Percentiles rank a stretch among this genome's conserved stretches.
Evolutionary conservation across 2,797 vertebrate species (phyloP).

Genomic region (Pseudomugil gertrudae): DNA sequence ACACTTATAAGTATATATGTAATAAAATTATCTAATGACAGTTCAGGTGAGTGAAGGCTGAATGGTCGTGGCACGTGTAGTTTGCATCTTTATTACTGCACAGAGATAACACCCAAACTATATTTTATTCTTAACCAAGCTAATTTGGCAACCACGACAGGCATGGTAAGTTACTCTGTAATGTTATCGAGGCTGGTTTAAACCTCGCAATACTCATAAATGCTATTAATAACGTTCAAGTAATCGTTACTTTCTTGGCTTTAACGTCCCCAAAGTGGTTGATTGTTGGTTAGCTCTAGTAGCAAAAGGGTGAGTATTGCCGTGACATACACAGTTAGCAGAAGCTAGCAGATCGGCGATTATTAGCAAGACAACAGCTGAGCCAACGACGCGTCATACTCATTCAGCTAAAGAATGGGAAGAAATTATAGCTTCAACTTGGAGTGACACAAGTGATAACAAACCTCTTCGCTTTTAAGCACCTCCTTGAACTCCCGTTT

Average conservation of each 20-base stretch:
- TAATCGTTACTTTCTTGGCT: background rate
- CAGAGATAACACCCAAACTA: constrained; percentile 12
- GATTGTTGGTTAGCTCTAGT: background rate
- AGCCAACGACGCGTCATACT: constrained; percentile 60
- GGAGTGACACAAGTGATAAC: constrained; percentile 24
- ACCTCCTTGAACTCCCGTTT: constrained; percentile 99
- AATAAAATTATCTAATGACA: background rate
- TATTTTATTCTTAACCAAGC: constrained; percentile 44
- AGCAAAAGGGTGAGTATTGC: background rate
- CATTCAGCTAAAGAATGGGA: constrained; percentile 29
- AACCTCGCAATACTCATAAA: background rate
- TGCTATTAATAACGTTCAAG: background rate
- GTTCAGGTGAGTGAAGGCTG: background rate
- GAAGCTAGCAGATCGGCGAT: constrained; percentile 49
- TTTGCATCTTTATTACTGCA: background rate
- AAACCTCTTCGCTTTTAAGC: constrained; percentile 97
- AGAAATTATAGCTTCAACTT: background rate
- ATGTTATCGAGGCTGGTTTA: background rate
- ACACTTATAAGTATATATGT: constrained; percentile 6
- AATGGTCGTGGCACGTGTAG: background rate
- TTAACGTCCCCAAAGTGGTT: background rate
- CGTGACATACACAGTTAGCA: constrained; percentile 40
- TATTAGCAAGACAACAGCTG: constrained; percentile 61
- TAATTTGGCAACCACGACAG: constrained; percentile 37
- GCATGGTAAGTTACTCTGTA: constrained; percentile 15